Percentiles rank a stretch among this genome's conserved stretches.
Evolutionary conservation across 2,113 vertebrate species (phyloP).

Genomic region (Parotia lawesii): DNA sequence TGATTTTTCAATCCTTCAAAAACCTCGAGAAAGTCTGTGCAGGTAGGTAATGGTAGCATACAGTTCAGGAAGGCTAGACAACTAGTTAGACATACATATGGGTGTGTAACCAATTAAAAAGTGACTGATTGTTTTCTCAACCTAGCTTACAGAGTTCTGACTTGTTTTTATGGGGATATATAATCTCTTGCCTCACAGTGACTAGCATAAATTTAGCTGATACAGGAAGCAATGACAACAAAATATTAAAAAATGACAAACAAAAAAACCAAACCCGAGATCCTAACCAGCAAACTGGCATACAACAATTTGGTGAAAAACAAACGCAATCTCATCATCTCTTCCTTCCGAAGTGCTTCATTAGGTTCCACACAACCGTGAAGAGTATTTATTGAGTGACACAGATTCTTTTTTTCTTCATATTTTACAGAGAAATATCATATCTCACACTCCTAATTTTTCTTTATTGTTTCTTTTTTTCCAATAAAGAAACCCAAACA

Average conservation of each 20-base stretch:
- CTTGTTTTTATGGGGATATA: background rate
- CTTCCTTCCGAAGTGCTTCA: background rate
- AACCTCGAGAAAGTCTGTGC: background rate
- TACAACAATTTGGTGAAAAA: background rate
- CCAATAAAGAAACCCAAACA: background rate
- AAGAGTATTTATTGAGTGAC: background rate
- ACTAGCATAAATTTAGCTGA: constrained; percentile 2
- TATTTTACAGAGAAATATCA: background rate
- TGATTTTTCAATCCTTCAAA: background rate
- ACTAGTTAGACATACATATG: background rate
- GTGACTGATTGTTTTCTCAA: constrained; percentile 32
- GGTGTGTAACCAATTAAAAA: constrained; percentile 33
- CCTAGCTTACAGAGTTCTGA: background rate
- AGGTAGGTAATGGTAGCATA: background rate
- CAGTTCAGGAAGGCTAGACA: background rate
- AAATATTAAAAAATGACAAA: background rate
- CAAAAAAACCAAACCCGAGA: background rate
- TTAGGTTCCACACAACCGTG: rapidly evolving
- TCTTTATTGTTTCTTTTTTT: background rate
- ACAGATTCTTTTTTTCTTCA: background rate
- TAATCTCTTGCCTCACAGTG: background rate
- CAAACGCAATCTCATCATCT: background rate
- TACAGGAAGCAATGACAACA: background rate
- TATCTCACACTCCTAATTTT: rapidly evolving
- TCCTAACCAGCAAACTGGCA: background rate